phyloP scores from a whole-genome alignment of 92 coral and sea anemone species.

The Ricordea florida region DNA sequence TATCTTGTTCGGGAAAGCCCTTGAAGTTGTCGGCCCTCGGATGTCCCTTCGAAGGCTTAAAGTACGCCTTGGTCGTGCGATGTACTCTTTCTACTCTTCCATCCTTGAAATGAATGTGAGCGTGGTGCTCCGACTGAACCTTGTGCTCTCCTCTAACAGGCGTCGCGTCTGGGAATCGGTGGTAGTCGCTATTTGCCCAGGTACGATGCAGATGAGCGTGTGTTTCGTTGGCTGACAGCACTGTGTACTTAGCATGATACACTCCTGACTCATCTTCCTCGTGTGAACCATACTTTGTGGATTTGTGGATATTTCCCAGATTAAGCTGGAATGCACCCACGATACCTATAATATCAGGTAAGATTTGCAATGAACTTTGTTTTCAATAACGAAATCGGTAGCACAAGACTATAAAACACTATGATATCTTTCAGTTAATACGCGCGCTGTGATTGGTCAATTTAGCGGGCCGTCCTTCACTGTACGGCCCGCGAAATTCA shows the following conservation, averaged over 20 bases:
- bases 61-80: slow-evolving; percentile 52
- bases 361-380: background rate
- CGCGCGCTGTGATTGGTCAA: too few species aligned
- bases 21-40: slow-evolving; percentile 74
- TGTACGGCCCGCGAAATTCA: too few species aligned
- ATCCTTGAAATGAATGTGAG: slow-evolving; percentile 51
- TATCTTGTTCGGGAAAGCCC: slow-evolving; percentile 69
- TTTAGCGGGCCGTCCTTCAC: too few species aligned
- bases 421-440: too few species aligned
- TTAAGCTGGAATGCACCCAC: slow-evolving; percentile 72
- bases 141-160: slow-evolving; percentile 80
- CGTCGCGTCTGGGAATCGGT: slow-evolving; percentile 70
- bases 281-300: slow-evolving; percentile 25
- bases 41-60: slow-evolving; percentile 57
- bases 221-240: slow-evolving; percentile 59
- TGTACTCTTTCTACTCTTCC: slow-evolving; percentile 64
- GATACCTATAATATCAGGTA: slow-evolving; percentile 55
- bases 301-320: slow-evolving; percentile 15
- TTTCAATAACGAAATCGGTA: too few species aligned
- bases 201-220: slow-evolving; percentile 63
- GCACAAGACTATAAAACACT: too few species aligned
- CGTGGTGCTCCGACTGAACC: slow-evolving; percentile 60
- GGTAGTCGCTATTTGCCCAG: slow-evolving; percentile 85
- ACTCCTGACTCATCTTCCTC: slow-evolving; percentile 91
- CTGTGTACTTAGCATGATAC: slow-evolving; percentile 60